Conservation (phyloP, 2,113 vertebrate genomes). For the Romanogobio albipinnatus region DNA sequence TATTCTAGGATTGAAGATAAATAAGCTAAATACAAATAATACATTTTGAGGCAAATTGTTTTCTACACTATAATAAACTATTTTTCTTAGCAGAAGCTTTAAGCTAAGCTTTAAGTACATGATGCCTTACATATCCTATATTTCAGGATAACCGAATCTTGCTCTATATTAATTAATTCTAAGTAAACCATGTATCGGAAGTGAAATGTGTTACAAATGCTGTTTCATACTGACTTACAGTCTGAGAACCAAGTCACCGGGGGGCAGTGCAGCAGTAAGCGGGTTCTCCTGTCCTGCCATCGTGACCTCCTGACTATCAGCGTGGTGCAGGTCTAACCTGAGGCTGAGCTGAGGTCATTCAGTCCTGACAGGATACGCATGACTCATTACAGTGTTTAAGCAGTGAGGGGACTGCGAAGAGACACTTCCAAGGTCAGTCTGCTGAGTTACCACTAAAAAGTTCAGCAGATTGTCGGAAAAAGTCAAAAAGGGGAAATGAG, state of each 20-base stretch:
- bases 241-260: not conserved
- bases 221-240: not conserved
- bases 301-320: slow-evolving; percentile 30
- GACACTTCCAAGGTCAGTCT: slow-evolving; percentile 59
- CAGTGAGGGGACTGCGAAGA: not conserved
- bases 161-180: not conserved
- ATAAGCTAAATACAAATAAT: too few species aligned
- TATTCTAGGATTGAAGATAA: not conserved
- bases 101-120: too few species aligned
- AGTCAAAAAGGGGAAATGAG: not conserved
- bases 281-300: not conserved
- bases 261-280: slow-evolving; percentile 2
- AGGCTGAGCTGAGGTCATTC: slow-evolving; percentile 17
- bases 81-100: too few species aligned
- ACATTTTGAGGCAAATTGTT: too few species aligned
- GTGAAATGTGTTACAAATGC: not conserved
- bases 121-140: too few species aligned
- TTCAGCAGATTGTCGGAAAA: not conserved
- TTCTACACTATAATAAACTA: too few species aligned
- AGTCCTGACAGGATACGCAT: slow-evolving; percentile 33
- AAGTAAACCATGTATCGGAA: not conserved
- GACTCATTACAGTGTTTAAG: slow-evolving; percentile 38
- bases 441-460: slow-evolving; percentile 35
- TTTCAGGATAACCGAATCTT: not conserved
- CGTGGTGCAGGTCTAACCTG: slow-evolving; percentile 1